These are phyloP conservation scores for Liodrosophila aerea DNA, from an alignment of 2,888 invertebrate genomes.

Conservation along the genomic window DNA sequence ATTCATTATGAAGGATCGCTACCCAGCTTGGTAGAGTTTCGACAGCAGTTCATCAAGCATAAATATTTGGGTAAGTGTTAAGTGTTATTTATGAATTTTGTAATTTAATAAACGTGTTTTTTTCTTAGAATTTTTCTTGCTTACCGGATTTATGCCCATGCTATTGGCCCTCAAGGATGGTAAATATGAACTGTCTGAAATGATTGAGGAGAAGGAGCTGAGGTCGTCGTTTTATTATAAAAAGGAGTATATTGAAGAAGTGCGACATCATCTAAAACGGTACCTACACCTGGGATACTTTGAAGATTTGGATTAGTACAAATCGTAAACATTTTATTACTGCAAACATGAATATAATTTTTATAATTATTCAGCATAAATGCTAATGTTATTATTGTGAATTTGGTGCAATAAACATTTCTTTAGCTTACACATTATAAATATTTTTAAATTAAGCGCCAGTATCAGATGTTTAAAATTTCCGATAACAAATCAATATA, in stretches of 20 bases:
- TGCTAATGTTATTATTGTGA: too few species aligned
- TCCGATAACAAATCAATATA: too few species aligned
- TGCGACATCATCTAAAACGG: conserved; percentile 33
- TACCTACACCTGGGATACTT: conserved; percentile 52
- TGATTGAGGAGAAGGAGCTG: conserved; percentile 33
- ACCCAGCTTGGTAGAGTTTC: conserved; percentile 55
- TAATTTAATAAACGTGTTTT: not conserved
- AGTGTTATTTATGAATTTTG: too few species aligned
- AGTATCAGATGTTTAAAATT: too few species aligned
- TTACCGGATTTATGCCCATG: conserved; percentile 55
- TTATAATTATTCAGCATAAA: too few species aligned
- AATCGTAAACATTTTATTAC: not conserved
- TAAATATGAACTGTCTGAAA: conserved; percentile 32
- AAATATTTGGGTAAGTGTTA: conserved; percentile 54
- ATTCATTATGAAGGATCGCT: conserved; percentile 54
- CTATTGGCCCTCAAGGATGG: conserved; percentile 26
- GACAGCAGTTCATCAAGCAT: conserved; percentile 42
- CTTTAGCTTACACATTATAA: too few species aligned
- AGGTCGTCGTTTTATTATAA: conserved; percentile 22
- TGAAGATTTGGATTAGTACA: conserved; percentile 27
- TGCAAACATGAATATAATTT: not conserved
- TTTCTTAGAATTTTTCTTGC: conserved; percentile 55
- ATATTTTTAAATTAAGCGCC: too few species aligned
- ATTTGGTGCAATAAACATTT: too few species aligned
- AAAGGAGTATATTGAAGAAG: conserved; percentile 40